Percentiles rank a stretch among this genome's conserved stretches.
Conservation (phyloP, 2,113 vertebrate species). For the Galeopterus variegatus region DNA sequence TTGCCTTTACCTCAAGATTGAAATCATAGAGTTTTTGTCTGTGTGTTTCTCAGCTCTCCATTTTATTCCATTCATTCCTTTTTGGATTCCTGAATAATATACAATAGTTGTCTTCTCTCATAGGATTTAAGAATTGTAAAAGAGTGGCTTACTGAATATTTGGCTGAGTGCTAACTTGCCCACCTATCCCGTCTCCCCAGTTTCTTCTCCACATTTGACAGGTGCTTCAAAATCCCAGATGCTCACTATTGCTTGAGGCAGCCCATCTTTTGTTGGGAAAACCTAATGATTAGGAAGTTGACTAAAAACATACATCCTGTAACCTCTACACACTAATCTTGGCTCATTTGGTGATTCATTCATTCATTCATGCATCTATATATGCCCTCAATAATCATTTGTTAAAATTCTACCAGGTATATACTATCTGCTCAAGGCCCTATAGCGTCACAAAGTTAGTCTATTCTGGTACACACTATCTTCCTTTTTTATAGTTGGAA, state of each 20-base stretch:
- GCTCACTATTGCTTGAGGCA: not conserved
- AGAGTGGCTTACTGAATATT: not conserved
- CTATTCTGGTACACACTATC: not conserved
- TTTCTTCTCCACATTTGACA: not conserved
- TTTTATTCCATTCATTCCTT: constrained; percentile 7
- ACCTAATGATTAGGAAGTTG: not conserved
- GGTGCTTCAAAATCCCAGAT: not conserved
- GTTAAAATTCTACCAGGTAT: not conserved
- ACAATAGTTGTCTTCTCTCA: not conserved
- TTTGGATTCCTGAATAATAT: not conserved
- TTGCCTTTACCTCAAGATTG: not conserved
- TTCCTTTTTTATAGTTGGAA: not conserved
- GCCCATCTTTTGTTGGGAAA: not conserved
- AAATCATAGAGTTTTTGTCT: not conserved
- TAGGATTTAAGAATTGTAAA: not conserved
- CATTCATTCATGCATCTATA: not conserved
- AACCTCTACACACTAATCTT: not conserved
- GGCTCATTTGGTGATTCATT: not conserved
- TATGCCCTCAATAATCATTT: not conserved
- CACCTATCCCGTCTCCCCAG: not conserved
- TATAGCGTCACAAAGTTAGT: not conserved
- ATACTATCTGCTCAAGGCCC: not conserved
- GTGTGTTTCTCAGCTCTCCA: not conserved
- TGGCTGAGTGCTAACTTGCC: not conserved
- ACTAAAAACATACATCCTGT: not conserved